Conservation (phyloP, 2,888 invertebrate species). For the Bruchidius siliquastri region DNA sequence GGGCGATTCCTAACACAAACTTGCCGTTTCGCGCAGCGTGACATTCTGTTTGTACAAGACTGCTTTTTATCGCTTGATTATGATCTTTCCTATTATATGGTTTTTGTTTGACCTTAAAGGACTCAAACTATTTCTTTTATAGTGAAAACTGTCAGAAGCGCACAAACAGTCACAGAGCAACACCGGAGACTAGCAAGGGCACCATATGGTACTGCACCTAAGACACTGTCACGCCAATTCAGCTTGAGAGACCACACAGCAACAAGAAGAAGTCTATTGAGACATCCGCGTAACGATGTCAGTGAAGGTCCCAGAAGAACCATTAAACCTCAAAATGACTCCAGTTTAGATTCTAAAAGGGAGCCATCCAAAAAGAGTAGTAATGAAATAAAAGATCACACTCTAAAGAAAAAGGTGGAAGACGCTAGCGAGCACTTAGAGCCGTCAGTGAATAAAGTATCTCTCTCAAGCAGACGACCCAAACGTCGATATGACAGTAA, state of each 20-base stretch:
- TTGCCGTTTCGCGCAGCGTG: too few relatives aligned
- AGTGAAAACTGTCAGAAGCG: slow-evolving; percentile 25
- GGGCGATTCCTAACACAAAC: too few relatives aligned
- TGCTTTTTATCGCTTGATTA: too few relatives aligned
- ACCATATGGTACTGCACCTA: slow-evolving; percentile 14
- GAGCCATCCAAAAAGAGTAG: neutral
- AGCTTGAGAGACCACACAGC: slow-evolving; percentile 18
- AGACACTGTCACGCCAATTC: slow-evolving; percentile 24
- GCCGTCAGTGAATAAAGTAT: neutral
- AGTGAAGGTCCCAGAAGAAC: neutral
- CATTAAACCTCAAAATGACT: neutral
- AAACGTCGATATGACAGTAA: neutral
- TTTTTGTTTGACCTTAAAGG: too few relatives aligned
- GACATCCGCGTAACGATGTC: neutral
- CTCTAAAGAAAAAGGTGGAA: neutral
- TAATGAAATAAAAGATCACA: neutral
- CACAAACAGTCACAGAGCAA: slow-evolving; percentile 28
- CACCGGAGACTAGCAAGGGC: slow-evolving; percentile 9
- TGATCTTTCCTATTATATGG: too few relatives aligned
- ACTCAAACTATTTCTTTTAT: slow-evolving; percentile 13
- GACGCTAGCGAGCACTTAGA: neutral
- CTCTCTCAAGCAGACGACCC: neutral
- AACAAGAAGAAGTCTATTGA: neutral
- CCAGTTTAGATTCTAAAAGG: neutral
- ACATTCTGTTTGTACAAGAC: too few relatives aligned